A percentile compares a stretch with the other conserved stretches of the same genome.
Evolutionary conservation across 2,888 invertebrate species (phyloP).

Genomic region (Mellilla xanthometata): DNA sequence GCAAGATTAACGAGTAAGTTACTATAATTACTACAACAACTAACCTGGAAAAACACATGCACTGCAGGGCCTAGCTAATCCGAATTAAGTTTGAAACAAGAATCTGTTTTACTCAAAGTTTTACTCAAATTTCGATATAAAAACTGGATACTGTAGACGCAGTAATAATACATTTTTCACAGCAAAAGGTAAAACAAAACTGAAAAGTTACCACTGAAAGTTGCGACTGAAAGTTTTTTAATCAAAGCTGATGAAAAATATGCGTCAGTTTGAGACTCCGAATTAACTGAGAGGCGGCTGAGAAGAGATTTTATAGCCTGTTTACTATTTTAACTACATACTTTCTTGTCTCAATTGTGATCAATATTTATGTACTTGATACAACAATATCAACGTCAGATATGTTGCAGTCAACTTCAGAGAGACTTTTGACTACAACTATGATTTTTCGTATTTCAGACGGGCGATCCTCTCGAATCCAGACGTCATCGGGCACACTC

Average conservation of each 20-base stretch:
- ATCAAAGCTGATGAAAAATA: constrained; percentile 61
- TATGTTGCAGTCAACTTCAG: no score
- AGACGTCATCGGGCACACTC: constrained; percentile 93
- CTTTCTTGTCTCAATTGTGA: no score
- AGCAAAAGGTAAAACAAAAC: constrained; percentile 20
- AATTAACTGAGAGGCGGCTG: constrained; percentile 4
- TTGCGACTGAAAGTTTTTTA: constrained; percentile 56
- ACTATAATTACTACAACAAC: no score
- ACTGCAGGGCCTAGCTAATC: no score
- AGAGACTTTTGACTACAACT: not conserved
- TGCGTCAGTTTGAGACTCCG: constrained; percentile 27
- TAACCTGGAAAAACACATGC: no score
- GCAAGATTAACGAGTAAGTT: no score
- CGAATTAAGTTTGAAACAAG: no score
- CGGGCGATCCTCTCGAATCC: constrained; percentile 97
- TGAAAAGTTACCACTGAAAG: no score
- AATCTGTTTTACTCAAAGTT: no score
- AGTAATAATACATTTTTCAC: constrained; percentile 7
- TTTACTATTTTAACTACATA: no score
- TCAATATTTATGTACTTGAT: no score
- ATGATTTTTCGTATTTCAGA: constrained; percentile 82
- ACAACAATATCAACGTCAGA: no score
- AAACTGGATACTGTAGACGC: constrained; percentile 8
- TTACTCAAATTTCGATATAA: constrained; percentile 2
- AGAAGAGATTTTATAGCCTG: constrained; percentile 6